These are phyloP conservation scores for Podarcis siculus DNA, from an alignment of 2,797 vertebrate species.

Conservation along the genomic window DNA sequence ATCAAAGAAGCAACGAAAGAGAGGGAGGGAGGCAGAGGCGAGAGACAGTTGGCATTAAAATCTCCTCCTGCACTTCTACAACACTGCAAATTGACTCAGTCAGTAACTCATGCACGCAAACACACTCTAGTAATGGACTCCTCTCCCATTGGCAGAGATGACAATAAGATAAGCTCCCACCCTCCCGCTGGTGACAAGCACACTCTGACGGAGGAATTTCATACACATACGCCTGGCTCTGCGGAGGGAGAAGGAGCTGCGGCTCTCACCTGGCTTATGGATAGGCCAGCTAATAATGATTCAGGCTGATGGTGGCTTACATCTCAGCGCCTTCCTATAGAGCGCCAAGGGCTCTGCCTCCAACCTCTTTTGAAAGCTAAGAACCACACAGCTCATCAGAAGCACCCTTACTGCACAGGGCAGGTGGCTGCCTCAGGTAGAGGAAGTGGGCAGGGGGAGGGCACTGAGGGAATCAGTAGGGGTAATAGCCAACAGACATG, in stretches of 20 bases:
- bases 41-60: constrained; percentile 55
- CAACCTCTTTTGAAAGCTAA: constrained; percentile 20
- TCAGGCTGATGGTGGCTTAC: background rate
- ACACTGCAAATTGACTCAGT: constrained; percentile 54
- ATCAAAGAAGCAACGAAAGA: constrained; percentile 35
- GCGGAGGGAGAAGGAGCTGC: constrained; percentile 42
- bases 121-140: constrained; percentile 56
- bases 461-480: background rate
- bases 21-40: constrained; percentile 48
- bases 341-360: constrained; percentile 30
- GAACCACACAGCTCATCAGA: background rate
- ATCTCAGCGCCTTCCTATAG: constrained; percentile 49
- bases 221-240: constrained; percentile 42
- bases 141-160: constrained; percentile 62
- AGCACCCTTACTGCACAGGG: background rate
- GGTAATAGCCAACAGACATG: background rate
- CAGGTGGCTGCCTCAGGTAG: background rate
- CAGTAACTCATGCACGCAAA: constrained; percentile 45
- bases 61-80: constrained; percentile 41
- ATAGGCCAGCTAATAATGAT: constrained; percentile 34
- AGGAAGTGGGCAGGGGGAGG: no score
- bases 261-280: constrained; percentile 41
- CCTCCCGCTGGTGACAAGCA: constrained; percentile 54
- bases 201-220: constrained; percentile 45
- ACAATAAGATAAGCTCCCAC: constrained; percentile 56